These are phyloP conservation scores for Solenopsis fugax DNA, from an alignment of 1,140 invertebrate genomes.

Conservation along the genomic window DNA sequence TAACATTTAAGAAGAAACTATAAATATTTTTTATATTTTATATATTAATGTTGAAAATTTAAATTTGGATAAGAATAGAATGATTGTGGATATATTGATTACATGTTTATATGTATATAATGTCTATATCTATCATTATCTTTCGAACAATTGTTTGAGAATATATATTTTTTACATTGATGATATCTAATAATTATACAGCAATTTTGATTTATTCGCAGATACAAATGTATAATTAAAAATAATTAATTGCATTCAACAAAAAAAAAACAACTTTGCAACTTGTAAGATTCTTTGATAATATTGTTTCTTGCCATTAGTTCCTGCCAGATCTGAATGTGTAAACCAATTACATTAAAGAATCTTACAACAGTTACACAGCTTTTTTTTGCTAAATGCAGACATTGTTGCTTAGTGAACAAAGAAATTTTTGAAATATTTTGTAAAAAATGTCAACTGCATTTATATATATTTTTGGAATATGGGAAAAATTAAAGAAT, in stretches of 20 bases:
- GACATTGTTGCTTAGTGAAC: background rate
- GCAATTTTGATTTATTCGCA: slow-evolving; percentile 23
- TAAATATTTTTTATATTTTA: slow-evolving; percentile 18
- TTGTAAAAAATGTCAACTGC: background rate
- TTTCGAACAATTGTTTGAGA: slow-evolving; percentile 3
- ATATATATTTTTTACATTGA: slow-evolving; percentile 6
- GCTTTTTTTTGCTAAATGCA: too few relatives aligned
- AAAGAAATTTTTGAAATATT: background rate
- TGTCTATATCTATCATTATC: background rate
- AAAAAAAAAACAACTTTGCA: too few relatives aligned
- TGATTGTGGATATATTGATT: background rate
- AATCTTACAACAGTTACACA: too few relatives aligned
- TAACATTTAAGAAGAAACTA: background rate
- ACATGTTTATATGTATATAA: background rate
- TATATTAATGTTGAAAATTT: background rate
- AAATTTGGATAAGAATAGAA: background rate
- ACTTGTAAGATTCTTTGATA: too few relatives aligned
- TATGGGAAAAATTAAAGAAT: background rate
- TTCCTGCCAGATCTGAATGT: too few relatives aligned
- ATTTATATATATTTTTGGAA: slow-evolving; percentile 37
- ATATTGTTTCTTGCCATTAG: too few relatives aligned
- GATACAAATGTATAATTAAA: background rate
- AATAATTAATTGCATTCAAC: too few relatives aligned
- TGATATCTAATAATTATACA: slow-evolving; percentile 20
- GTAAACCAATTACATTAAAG: too few relatives aligned